These are phyloP conservation scores for Danionella cerebrum DNA, from an alignment of 2,113 vertebrate genomes.

Conservation along the genomic window DNA sequence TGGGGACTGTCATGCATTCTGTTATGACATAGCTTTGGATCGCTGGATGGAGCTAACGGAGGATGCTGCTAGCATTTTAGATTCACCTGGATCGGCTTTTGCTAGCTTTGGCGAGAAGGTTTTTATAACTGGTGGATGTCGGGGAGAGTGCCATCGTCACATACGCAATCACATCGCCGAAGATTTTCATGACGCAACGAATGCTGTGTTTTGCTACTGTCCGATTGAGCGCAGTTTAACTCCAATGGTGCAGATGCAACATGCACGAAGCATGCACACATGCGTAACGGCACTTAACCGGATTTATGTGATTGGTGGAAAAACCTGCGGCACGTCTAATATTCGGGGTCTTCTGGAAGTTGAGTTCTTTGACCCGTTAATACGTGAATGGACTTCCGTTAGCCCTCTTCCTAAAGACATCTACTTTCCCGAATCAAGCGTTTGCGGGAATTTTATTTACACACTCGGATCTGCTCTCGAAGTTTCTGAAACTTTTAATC, in stretches of 20 bases:
- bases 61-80: conserved; percentile 55
- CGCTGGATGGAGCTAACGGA: conserved; percentile 80
- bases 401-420: conserved; percentile 83
- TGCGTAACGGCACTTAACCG: conserved; percentile 77
- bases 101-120: conserved; percentile 88
- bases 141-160: conserved; percentile 77
- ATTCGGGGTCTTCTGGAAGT: conserved; percentile 80
- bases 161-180: conserved; percentile 86
- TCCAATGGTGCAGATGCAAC: conserved; percentile 76
- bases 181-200: conserved; percentile 82
- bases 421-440: conserved; percentile 88
- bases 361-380: conserved; percentile 84
- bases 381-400: conserved; percentile 75
- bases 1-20: conserved; percentile 78
- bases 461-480: conserved; percentile 89
- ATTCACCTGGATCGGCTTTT: conserved; percentile 84
- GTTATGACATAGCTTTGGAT: conserved; percentile 83
- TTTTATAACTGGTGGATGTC: conserved; percentile 91
- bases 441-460: conserved; percentile 83
- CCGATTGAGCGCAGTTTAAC: conserved; percentile 74
- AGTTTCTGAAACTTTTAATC: conserved; percentile 89
- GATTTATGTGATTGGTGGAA: conserved; percentile 89
- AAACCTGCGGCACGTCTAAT: conserved; percentile 71
- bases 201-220: conserved; percentile 91
- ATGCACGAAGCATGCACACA: conserved; percentile 88